Evolutionary conservation across 1,140 invertebrate species (phyloP), one percentile per base, ranked within the genome.

Genomic region (Trichomalopsis sarcophagae): DNA sequence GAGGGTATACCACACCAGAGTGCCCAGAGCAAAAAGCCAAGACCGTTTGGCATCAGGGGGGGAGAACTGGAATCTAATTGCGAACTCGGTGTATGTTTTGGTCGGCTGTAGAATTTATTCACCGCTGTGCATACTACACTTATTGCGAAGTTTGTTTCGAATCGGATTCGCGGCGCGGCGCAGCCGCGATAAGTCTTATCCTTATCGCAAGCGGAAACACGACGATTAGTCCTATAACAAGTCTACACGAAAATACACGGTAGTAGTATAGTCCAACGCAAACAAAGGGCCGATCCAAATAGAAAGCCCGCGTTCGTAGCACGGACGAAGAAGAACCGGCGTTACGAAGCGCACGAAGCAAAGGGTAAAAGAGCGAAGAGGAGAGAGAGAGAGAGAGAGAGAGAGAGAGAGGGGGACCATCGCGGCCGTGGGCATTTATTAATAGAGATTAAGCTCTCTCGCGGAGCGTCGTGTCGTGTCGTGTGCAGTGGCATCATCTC

Each of bases 371-470:
- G 79, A 81, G 66, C 50, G 11, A 23, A 68, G 30, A 44, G n/a
- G 36, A 11, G 77, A 21, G 36, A 27, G 27, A 23, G 36, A 44
- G 36, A 11, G 77, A 21, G 36, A 27, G 27, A 23, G 36, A n/a
- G n/a, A 44, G 36, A 11, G 77, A 21, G 36, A 27, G 27, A 23
- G 36, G 4, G 66, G 50, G 66, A 14, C 23, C 77, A 4, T 6
- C 4, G 66, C 47, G 83, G 79, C 85, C 71, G 88, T 81, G 89
- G 88, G 89, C 89, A 91, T 92, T 92, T 92, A 93, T 93, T 93
- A 93, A 93, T 93, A 93, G 92, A 93, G 91, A 93, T 92, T 91
- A 92, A 92, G 92, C 89, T 90, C 88, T 87, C 36, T n/a, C 40
- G 44, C 17, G 76, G 44, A 73, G 91, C 91, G 92, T 93, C 92